phyloP scores from a whole-genome alignment of 2,113 vertebrate species.

The Eleginops maclovinus region DNA sequence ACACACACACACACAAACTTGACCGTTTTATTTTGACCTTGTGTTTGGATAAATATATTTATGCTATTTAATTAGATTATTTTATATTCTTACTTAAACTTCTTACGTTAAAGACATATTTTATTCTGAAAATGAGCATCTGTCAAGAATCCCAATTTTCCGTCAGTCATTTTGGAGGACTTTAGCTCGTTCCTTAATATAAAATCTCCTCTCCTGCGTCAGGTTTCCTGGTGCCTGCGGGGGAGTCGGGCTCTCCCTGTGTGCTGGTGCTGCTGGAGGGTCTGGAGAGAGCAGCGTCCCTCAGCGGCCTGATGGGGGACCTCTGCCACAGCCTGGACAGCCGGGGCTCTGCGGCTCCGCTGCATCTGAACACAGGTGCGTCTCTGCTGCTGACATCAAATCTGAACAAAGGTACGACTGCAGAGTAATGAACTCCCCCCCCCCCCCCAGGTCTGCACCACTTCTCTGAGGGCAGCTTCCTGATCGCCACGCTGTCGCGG shows the following conservation, averaged over 20 bases:
- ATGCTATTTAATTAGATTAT: too few relatives aligned
- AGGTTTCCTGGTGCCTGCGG: constrained; percentile 91
- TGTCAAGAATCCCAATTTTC: too few relatives aligned
- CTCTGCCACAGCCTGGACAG: constrained; percentile 92
- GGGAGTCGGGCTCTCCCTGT: constrained; percentile 76
- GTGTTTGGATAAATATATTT: too few relatives aligned
- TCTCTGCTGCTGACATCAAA: background rate
- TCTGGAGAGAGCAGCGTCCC: constrained; percentile 88
- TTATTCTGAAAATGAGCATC: too few relatives aligned
- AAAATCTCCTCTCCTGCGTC: background rate
- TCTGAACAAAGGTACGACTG: too few relatives aligned
- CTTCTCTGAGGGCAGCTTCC: constrained; percentile 90
- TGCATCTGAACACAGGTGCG: constrained; percentile 88
- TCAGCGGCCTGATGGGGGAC: constrained; percentile 91
- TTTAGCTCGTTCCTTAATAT: too few relatives aligned
- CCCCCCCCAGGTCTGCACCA: constrained; percentile 84
- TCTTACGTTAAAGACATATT: too few relatives aligned
- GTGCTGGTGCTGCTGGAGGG: constrained; percentile 91
- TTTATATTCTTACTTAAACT: too few relatives aligned
- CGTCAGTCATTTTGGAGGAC: too few relatives aligned
- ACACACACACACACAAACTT: constrained; percentile 1
- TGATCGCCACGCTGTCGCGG: constrained; percentile 91
- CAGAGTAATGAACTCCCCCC: too few relatives aligned
- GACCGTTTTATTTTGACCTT: too few relatives aligned
- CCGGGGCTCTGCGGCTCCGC: constrained; percentile 82